These are phyloP conservation scores for Dasysyrphus tricinctus DNA, from an alignment of 2,888 invertebrate genomes.

Conservation along the genomic window DNA sequence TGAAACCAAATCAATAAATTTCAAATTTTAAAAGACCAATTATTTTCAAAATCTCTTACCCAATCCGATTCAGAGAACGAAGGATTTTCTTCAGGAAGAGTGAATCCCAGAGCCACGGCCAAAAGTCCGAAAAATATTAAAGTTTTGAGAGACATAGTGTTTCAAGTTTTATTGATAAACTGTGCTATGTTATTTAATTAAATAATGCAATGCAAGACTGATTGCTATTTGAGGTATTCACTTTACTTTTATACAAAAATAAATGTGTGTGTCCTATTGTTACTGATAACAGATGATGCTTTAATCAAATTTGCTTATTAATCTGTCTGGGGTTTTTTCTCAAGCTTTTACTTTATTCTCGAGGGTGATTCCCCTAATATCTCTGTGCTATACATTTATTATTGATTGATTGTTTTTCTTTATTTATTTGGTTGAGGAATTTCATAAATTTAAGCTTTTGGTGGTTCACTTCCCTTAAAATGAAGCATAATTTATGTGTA, in stretches of 20 bases:
- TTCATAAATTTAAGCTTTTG: not conserved
- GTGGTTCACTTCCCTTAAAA: not conserved
- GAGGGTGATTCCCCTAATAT: not conserved
- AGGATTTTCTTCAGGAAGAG: slow-evolving; percentile 35
- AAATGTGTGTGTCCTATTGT: not conserved
- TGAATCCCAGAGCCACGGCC: slow-evolving; percentile 36
- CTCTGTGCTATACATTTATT: not conserved
- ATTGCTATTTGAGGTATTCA: not conserved
- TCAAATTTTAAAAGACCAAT: not conserved
- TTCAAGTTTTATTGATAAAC: not conserved
- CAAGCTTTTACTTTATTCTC: not conserved
- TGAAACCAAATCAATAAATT: not conserved
- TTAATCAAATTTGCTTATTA: not conserved
- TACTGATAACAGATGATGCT: slow-evolving; percentile 11
- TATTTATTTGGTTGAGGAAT: not conserved
- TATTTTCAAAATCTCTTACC: slow-evolving; percentile 9
- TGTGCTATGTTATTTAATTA: not conserved
- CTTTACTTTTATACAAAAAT: not conserved
- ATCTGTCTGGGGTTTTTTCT: not conserved
- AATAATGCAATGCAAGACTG: not conserved
- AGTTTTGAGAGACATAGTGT: slow-evolving; percentile 20
- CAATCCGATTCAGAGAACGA: not conserved
- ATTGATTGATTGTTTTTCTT: not conserved
- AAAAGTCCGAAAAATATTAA: slow-evolving; percentile 27
- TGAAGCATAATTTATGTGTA: not conserved